These are phyloP conservation scores for Channa striata DNA, from an alignment of 2,797 vertebrate species.

Conservation along the genomic window DNA sequence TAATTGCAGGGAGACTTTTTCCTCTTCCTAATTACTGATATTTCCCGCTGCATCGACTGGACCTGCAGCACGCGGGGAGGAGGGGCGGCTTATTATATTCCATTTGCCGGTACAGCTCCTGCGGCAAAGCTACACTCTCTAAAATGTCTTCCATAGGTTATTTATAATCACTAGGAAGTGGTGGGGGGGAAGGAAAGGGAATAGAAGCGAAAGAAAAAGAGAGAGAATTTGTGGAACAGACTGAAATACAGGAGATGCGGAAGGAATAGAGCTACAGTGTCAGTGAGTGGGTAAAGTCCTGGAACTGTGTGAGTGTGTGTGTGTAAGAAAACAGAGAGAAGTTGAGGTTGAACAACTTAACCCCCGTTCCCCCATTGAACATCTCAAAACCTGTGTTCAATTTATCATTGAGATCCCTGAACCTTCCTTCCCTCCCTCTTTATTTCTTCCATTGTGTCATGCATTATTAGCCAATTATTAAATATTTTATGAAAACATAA, in stretches of 20 bases:
- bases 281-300: background rate
- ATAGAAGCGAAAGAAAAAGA: constrained; percentile 5
- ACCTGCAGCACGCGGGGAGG: constrained; percentile 39
- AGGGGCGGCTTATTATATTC: constrained; percentile 60
- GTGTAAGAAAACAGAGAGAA: background rate
- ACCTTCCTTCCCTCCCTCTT: background rate
- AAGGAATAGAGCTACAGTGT: constrained; percentile 10
- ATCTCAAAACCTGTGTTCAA: constrained; percentile 8
- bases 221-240: no score
- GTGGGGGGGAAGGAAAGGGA: constrained; percentile 13
- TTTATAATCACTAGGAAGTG: constrained; percentile 65
- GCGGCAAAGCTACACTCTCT: constrained; percentile 54
- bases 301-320: background rate
- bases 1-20: constrained; percentile 72
- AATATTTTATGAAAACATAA: no score
- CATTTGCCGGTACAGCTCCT: constrained; percentile 68
- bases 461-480: no score
- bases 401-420: background rate
- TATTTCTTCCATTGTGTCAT: background rate
- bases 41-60: constrained; percentile 67
- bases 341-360: constrained; percentile 13
- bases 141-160: constrained; percentile 69
- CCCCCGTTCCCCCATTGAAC: background rate
- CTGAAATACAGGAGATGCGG: constrained; percentile 10
- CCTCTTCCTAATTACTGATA: constrained; percentile 76